Conservation (phyloP, 37 sponge, comb jelly and placozoan species). For the Cladorhizidae sp. region DNA sequence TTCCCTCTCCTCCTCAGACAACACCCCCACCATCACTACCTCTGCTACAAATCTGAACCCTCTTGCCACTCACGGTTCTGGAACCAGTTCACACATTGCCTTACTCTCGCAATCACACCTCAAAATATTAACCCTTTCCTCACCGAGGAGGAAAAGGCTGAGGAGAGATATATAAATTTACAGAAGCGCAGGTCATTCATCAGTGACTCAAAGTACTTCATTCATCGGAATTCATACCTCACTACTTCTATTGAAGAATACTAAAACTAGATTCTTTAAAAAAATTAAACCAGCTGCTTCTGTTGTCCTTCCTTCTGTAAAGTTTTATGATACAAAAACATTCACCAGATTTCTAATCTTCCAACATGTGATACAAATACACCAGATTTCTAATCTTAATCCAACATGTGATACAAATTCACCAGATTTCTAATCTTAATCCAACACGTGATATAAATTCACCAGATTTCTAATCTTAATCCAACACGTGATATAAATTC, state of each 20-base stretch:
- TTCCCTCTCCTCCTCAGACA: slow-evolving; percentile 24
- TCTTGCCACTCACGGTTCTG: not conserved
- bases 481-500: too few relatives aligned
- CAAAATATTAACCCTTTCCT: slow-evolving; percentile 69
- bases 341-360: too few relatives aligned
- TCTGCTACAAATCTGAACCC: not conserved
- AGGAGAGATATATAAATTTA: slow-evolving; percentile 4
- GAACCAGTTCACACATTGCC: not conserved
- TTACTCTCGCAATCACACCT: slow-evolving; percentile 36
- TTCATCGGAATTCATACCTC: not conserved
- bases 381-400: too few relatives aligned
- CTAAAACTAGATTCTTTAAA: too few relatives aligned
- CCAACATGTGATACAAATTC: too few relatives aligned
- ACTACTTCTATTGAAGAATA: not conserved
- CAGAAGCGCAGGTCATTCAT: not conserved
- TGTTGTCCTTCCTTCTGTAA: too few relatives aligned
- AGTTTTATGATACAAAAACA: too few relatives aligned
- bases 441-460: too few relatives aligned
- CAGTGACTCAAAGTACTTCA: not conserved
- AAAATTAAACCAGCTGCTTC: too few relatives aligned
- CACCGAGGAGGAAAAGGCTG: slow-evolving; percentile 36
- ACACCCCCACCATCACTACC: not conserved
- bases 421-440: too few relatives aligned
- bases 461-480: too few relatives aligned
- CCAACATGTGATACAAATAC: too few relatives aligned